phyloP scores from a whole-genome alignment of 1,140 invertebrate genomes.

The roundworm (Caenorhabditis elegans) region DNA sequence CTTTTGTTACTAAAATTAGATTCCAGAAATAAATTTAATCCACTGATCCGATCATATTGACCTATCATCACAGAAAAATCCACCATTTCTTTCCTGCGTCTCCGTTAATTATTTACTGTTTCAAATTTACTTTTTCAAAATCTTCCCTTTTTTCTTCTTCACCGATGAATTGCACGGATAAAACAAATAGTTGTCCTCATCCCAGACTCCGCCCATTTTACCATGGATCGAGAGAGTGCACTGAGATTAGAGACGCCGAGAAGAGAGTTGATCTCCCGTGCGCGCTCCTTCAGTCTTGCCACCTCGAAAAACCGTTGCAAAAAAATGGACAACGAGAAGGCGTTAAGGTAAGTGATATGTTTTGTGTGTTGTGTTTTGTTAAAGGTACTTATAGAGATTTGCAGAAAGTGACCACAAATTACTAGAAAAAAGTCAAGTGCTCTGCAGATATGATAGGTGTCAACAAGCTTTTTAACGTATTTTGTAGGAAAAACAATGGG shows the following conservation, averaged over 20 bases:
- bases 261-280: constrained; percentile 23
- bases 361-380: background rate
- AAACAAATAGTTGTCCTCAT: constrained; percentile 11
- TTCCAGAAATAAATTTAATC: background rate
- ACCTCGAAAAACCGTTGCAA: constrained; percentile 31
- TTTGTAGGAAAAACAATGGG: too few species aligned
- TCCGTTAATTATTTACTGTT: background rate
- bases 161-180: background rate
- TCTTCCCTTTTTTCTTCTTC: background rate
- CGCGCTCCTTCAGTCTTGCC: constrained; percentile 26
- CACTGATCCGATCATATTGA: background rate
- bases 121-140: background rate
- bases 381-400: too few species aligned
- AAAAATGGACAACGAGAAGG: constrained; percentile 31
- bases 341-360: constrained; percentile 15
- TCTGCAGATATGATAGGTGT: too few species aligned
- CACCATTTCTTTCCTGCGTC: background rate
- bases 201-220: background rate
- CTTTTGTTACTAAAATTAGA: background rate
- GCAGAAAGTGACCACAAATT: too few species aligned
- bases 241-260: constrained; percentile 3
- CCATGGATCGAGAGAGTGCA: background rate
- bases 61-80: background rate
- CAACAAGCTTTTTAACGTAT: too few species aligned
- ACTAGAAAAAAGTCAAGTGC: too few species aligned